Evolutionary conservation across 2,113 vertebrate genomes (phyloP).

Genomic region (Xiphophorus hellerii): DNA sequence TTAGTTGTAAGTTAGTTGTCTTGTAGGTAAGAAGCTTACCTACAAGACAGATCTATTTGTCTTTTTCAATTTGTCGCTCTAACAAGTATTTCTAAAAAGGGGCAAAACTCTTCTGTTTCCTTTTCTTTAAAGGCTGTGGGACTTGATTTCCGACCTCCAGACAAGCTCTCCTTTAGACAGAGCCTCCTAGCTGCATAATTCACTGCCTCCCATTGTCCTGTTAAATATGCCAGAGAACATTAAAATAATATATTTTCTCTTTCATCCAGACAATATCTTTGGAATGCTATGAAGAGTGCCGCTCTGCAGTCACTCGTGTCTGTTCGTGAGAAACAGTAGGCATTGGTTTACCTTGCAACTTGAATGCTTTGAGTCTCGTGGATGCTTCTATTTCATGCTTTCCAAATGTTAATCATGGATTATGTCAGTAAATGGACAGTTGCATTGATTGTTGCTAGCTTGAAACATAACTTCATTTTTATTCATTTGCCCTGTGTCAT

Average conservation of each 20-base stretch:
- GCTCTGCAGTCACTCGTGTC: neutral
- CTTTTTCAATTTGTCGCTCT: too few species aligned
- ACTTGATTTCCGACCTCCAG: constrained; percentile 66
- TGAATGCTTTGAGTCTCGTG: constrained; percentile 1
- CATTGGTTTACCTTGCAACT: constrained; percentile 5
- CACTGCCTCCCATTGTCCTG: neutral
- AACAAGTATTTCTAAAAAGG: constrained; percentile 60
- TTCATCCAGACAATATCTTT: constrained; percentile 68
- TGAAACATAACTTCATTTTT: neutral
- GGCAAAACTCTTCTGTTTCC: constrained; percentile 85
- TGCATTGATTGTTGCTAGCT: too few species aligned
- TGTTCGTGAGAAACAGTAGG: neutral
- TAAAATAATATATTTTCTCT: constrained; percentile 18
- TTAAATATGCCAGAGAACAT: constrained; percentile 8
- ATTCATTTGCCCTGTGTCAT: neutral
- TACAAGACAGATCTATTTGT: constrained; percentile 47
- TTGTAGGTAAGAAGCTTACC: too few species aligned
- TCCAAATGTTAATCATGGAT: constrained; percentile 25
- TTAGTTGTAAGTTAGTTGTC: too few species aligned
- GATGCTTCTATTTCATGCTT: constrained; percentile 22
- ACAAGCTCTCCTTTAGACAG: constrained; percentile 69
- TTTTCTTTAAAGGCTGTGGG: constrained; percentile 85
- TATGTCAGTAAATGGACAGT: neutral
- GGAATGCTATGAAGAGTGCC: constrained; percentile 50
- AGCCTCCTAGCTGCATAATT: constrained; percentile 64